Percentiles rank a stretch among this genome's conserved stretches.
These are phyloP conservation scores for Labeo rohita DNA, from an alignment of 2,113 vertebrate species.

Conservation along the genomic window DNA sequence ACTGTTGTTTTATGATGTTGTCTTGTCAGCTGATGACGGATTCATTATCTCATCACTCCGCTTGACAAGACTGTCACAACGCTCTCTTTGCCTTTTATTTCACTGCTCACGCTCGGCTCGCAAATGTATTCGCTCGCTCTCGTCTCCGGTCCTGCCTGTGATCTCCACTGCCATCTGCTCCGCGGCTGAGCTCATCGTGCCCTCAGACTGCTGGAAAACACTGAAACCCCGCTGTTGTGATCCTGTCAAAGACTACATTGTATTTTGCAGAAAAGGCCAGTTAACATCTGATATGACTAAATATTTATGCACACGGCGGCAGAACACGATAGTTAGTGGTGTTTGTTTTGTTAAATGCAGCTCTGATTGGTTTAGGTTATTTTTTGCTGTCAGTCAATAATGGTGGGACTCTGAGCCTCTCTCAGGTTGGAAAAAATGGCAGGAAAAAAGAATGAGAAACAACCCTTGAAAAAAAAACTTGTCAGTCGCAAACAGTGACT, in stretches of 20 bases:
- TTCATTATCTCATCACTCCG: conserved; percentile 78
- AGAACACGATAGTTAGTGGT: not conserved
- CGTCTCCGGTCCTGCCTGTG: conserved; percentile 36
- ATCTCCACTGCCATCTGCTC: conserved; percentile 40
- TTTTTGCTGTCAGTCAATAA: not conserved
- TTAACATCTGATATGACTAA: not conserved
- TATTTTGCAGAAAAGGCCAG: not conserved
- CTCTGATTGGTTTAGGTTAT: not conserved
- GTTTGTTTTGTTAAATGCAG: not conserved
- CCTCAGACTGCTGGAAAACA: conserved; percentile 12
- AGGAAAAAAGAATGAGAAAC: not conserved
- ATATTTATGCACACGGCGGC: not conserved
- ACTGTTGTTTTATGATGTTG: conserved; percentile 76
- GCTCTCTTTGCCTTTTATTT: conserved; percentile 46
- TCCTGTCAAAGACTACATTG: not conserved
- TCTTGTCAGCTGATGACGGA: conserved; percentile 73
- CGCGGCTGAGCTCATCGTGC: conserved; percentile 26
- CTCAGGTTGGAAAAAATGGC: not conserved
- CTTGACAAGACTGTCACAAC: conserved; percentile 61
- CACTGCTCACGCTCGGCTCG: conserved; percentile 23
- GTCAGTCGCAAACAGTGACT: too few species aligned
- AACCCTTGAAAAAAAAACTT: too few species aligned
- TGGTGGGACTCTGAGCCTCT: not conserved
- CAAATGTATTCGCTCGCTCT: conserved; percentile 41
- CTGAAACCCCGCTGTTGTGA: not conserved